Percentiles rank a stretch among this genome's conserved stretches.
Evolutionary conservation across 1,140 invertebrate species (phyloP).

Genomic region (Drosophila paulistorum): DNA sequence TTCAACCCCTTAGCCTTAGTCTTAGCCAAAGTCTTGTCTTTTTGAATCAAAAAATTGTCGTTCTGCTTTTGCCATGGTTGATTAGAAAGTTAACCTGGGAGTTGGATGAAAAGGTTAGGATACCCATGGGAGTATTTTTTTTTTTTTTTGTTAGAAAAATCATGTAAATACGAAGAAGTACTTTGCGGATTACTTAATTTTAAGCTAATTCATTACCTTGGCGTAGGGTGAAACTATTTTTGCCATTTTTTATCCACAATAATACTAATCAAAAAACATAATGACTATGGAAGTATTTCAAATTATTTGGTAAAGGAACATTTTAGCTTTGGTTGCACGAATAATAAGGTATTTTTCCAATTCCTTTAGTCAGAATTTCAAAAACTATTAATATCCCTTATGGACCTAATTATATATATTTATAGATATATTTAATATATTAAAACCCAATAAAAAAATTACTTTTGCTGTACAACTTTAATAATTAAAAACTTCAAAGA

Average conservation of each 20-base stretch:
- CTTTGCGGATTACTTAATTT: neutral
- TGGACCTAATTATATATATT: too few species aligned
- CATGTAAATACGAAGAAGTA: neutral
- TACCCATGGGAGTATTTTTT: neutral
- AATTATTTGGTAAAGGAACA: too few species aligned
- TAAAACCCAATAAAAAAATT: neutral
- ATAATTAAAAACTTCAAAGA: too few species aligned
- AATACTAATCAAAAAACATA: neutral
- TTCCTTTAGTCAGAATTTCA: too few species aligned
- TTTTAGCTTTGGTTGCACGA: too few species aligned
- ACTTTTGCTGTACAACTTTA: neutral
- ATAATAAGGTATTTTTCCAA: too few species aligned
- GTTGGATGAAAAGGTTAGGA: neutral
- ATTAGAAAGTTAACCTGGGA: slow-evolving; percentile 44
- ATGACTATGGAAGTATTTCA: too few species aligned
- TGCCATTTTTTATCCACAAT: too few species aligned
- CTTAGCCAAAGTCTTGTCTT: slow-evolving; percentile 22
- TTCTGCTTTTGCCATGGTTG: slow-evolving; percentile 40
- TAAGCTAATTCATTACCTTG: neutral
- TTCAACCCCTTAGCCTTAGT: neutral
- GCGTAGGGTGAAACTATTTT: too few species aligned
- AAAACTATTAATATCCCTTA: too few species aligned
- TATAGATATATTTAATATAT: too few species aligned
- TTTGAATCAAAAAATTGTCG: slow-evolving; percentile 39
- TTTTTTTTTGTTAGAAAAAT: neutral